Conservation (phyloP, 1,140 invertebrate genomes). For the Drosophila virilis region DNA sequence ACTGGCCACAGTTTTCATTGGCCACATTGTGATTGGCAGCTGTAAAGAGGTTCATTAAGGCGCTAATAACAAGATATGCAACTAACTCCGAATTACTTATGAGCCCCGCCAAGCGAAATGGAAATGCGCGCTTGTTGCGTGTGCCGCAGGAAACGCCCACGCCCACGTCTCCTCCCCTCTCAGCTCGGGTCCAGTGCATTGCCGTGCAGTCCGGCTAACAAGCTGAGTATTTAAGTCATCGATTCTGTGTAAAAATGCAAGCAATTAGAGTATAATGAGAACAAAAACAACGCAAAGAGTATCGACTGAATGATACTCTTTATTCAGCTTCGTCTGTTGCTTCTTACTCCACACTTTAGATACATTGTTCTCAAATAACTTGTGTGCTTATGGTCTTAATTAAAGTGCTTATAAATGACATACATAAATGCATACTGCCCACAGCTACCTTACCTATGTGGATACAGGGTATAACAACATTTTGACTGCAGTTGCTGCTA, state of each 20-base stretch:
- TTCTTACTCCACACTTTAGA: too few species aligned
- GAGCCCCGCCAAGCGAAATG: neutral
- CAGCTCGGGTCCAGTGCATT: neutral
- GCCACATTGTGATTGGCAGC: conserved; percentile 60
- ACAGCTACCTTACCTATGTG: too few species aligned
- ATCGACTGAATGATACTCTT: neutral
- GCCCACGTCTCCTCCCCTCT: neutral
- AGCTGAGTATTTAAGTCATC: conserved; percentile 21
- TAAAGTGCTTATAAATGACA: too few species aligned
- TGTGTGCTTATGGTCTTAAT: too few species aligned
- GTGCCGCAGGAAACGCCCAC: conserved; percentile 39
- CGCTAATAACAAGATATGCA: conserved; percentile 68
- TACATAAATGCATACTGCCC: too few species aligned
- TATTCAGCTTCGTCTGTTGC: neutral
- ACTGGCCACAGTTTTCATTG: conserved; percentile 46
- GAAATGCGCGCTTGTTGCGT: conserved; percentile 8
- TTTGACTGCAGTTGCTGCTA: too few species aligned
- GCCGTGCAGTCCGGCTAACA: conserved; percentile 1
- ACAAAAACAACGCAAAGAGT: neutral
- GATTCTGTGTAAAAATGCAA: conserved; percentile 30
- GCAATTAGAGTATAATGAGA: conserved; percentile 34
- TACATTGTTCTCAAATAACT: too few species aligned
- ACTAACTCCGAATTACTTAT: conserved; percentile 34
- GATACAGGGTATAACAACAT: too few species aligned
- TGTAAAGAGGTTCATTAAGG: conserved; percentile 72